Percentiles rank a stretch among this genome's conserved stretches.
These are phyloP conservation scores for Jordanella pulchra DNA, from an alignment of 2,797 vertebrate genomes.

Conservation along the genomic window DNA sequence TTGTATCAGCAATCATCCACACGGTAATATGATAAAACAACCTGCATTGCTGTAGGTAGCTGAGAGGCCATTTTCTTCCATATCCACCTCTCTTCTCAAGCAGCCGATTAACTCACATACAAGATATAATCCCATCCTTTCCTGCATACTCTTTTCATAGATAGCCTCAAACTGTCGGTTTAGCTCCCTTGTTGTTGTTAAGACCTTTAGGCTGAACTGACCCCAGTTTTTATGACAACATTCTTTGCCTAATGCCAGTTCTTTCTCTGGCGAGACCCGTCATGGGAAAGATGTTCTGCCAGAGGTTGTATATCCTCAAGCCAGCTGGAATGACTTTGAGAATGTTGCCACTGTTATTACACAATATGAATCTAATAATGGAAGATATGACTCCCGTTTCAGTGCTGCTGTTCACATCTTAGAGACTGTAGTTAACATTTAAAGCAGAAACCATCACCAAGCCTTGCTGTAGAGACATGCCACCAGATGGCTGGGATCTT, in stretches of 20 bases:
- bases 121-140: constrained; percentile 44
- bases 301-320: constrained; percentile 47
- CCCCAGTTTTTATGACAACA: constrained; percentile 28
- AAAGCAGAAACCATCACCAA: constrained; percentile 31
- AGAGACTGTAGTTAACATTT: constrained; percentile 21
- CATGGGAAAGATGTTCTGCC: constrained; percentile 54
- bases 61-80: constrained; percentile 35
- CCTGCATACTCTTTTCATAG: constrained; percentile 58
- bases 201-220: constrained; percentile 41
- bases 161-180: constrained; percentile 47
- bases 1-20: neutral
- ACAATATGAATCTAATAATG: constrained; percentile 69
- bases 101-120: constrained; percentile 45
- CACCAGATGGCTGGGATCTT: constrained; percentile 42
- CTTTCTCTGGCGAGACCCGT: constrained; percentile 31
- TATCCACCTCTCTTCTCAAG: constrained; percentile 32
- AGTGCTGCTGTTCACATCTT: constrained; percentile 46
- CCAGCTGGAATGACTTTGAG: constrained; percentile 49
- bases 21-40: neutral
- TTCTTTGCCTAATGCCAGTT: constrained; percentile 48
- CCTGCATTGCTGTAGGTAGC: constrained; percentile 62
- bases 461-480: constrained; percentile 10
- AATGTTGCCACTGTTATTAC: constrained; percentile 37
- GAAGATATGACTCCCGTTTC: constrained; percentile 33
- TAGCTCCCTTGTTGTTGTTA: constrained; percentile 37